Evolutionary conservation across 2,797 vertebrate genomes (phyloP), one percentile per base, ranked within the genome.

Genomic region (Syngnathus acus): DNA sequence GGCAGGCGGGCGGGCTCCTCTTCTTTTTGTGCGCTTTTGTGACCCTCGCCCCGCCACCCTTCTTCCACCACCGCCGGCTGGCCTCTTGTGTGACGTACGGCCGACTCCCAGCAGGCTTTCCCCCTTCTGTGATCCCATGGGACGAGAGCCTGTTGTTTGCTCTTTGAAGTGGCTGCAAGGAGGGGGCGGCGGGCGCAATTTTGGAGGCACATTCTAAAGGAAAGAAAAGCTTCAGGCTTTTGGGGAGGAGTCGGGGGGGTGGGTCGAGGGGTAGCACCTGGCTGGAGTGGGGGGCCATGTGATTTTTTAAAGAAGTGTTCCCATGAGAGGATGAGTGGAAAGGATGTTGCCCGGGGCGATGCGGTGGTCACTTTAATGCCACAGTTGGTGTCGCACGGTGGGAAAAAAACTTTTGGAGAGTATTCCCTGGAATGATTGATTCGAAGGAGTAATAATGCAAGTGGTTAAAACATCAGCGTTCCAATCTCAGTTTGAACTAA

Each of bases 151-250:
- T 84, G 88, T 90, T 90, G 89, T 90, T 43, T 85, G 82, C 81
- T 85, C 85, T 92, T 91, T 90, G 87, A 90, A 89, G 88, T 87
- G 84, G 77, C 84, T 86, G 79, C 76, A 83, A 89, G 84, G 83
- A 89, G 84, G 85, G 84, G 5, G 87, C 83, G 84, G 83, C 82
- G 87, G 85, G 78, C 6, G 45, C 45, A 16, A 17, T 17, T 90
- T 90, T 85, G 85, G 83, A 87, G 86, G 82, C 83, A 74, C 84
- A 72, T 84, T 88, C 82, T 81, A 82, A 87, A 89, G 86, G 85
- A 83, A 90, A 89, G 84, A 89, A 88, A 89, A 89, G 85, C 82
- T 43, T 26, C 10, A 69, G 68, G 87, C 83, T 82, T 84, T 84
- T 78, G 70, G 86, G 86, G 85, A 85, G 81, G 82, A 87, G 14